Evolutionary conservation across 2,888 invertebrate species (phyloP).

Genomic region (Drosophila tanythrix): DNA sequence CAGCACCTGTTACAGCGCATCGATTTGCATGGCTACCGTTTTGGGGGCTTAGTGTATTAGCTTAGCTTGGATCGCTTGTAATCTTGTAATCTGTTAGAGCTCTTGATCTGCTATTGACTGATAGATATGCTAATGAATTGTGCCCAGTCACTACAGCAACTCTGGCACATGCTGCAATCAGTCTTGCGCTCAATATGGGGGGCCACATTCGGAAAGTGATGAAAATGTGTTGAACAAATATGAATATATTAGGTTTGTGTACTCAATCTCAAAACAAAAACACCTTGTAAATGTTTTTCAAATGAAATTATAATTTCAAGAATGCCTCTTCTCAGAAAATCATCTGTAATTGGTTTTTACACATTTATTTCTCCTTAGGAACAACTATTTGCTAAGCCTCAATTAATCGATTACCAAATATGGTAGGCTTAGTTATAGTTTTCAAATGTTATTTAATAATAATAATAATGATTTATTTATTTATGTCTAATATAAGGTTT

Average conservation of each 20-base stretch:
- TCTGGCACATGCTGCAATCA: constrained; percentile 47
- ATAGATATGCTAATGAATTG: constrained; percentile 60
- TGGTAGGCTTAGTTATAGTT: not conserved
- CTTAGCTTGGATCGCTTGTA: constrained; percentile 31
- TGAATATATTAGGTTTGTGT: constrained; percentile 1
- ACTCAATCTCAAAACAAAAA: not conserved
- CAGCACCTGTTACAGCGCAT: constrained; percentile 70
- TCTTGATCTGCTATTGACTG: constrained; percentile 50
- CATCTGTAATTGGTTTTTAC: not conserved
- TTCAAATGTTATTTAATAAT: not conserved
- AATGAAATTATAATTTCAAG: not conserved
- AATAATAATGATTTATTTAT: too few species aligned
- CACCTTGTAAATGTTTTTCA: not conserved
- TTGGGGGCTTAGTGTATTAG: constrained; percentile 17
- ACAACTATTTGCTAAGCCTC: not conserved
- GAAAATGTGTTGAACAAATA: constrained; percentile 31
- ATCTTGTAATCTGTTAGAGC: constrained; percentile 40
- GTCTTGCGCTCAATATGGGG: constrained; percentile 33
- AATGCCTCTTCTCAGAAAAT: not conserved
- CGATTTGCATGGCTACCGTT: constrained; percentile 69
- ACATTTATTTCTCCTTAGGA: not conserved
- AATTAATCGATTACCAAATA: not conserved
- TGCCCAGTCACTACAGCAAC: constrained; percentile 37
- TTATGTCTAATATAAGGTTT: not conserved
- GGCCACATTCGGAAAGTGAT: not conserved